Conservation (phyloP, 23 tunicate genomes). For the Ciona savignyi region DNA sequence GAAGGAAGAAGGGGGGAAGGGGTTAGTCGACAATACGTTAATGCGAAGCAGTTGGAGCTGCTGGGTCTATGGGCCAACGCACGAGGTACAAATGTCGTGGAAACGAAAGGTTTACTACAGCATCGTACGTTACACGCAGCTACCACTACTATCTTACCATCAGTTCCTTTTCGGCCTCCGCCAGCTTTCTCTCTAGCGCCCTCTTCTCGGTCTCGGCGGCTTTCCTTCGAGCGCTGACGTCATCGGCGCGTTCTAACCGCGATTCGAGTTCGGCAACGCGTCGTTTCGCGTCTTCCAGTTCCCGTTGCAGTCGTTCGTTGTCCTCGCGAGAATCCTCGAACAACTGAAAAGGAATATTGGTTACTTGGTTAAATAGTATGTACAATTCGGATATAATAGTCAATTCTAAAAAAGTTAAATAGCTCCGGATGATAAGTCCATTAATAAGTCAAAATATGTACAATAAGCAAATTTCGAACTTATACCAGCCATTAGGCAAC, state of each 20-base stretch:
- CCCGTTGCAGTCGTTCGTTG: conserved; percentile 39
- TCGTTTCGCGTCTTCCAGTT: conserved; percentile 44
- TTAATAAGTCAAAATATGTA: too few species aligned
- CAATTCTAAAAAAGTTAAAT: too few species aligned
- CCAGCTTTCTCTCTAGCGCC: conserved; percentile 43
- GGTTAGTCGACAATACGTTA: neutral
- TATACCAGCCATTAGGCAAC: too few species aligned
- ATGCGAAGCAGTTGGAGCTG: neutral
- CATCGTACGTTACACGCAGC: too few species aligned
- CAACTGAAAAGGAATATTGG: conserved; percentile 56
- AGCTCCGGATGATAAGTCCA: too few species aligned
- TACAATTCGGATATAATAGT: too few species aligned
- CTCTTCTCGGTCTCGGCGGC: conserved; percentile 56
- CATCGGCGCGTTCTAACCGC: conserved; percentile 51
- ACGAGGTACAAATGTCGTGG: too few species aligned
- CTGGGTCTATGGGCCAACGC: too few species aligned
- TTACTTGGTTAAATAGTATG: too few species aligned
- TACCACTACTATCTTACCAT: conserved; percentile 46
- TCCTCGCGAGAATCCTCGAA: conserved; percentile 53
- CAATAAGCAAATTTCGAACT: too few species aligned
- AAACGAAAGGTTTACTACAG: too few species aligned
- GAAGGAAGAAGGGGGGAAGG: neutral
- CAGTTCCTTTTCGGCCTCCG: conserved; percentile 67
- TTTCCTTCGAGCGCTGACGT: conserved; percentile 29
- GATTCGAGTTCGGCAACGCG: conserved; percentile 48